A percentile compares a stretch with the other conserved stretches of the same genome.
These are phyloP conservation scores for Mionectes olivaceus DNA, from an alignment of 2,797 vertebrate species.

Conservation along the genomic window DNA sequence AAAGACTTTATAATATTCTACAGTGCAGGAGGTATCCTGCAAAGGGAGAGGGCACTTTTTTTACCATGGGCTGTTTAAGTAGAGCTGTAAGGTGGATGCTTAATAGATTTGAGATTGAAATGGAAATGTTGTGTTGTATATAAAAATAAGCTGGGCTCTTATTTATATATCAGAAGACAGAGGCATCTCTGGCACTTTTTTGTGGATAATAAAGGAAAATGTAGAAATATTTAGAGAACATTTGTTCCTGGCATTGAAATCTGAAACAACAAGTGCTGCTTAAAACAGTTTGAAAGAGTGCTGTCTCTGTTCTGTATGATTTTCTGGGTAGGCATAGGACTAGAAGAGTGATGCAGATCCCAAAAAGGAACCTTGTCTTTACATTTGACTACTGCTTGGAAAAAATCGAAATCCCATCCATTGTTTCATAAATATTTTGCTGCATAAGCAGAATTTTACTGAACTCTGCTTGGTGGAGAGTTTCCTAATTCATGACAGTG, in stretches of 20 bases:
- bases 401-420: background rate
- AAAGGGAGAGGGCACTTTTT: background rate
- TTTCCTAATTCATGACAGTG: too few species aligned
- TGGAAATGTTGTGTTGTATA: background rate
- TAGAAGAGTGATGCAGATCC: background rate
- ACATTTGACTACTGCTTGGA: background rate
- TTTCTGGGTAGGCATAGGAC: background rate
- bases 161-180: background rate
- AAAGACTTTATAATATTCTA: background rate
- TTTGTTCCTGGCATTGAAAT: background rate
- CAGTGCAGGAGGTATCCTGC: background rate
- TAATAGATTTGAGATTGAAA: background rate
- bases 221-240: background rate
- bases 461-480: background rate
- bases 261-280: background rate
- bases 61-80: background rate
- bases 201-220: background rate
- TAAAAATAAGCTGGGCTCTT: background rate
- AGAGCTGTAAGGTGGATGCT: background rate
- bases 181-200: background rate
- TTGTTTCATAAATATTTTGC: background rate
- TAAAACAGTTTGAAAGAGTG: background rate
- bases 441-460: background rate
- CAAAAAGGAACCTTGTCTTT: background rate
- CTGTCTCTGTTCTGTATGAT: background rate